phyloP scores from a whole-genome alignment of 2,113 vertebrate genomes.

The Chionis minor region DNA sequence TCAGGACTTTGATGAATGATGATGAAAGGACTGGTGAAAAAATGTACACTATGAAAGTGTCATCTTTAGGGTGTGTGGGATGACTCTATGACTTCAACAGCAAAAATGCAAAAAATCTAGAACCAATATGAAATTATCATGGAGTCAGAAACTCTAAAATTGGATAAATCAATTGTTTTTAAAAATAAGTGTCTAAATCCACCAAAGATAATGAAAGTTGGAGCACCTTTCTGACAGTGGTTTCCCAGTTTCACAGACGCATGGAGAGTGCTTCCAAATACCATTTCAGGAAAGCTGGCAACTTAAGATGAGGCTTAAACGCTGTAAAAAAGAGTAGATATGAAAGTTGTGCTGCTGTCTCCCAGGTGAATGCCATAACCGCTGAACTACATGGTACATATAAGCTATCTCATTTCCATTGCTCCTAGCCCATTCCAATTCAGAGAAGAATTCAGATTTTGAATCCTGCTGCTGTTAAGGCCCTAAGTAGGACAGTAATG shows the following conservation, averaged over 20 bases:
- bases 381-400: not conserved
- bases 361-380: accelerated
- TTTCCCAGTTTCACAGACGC: not conserved
- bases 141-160: not conserved
- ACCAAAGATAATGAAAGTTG: not conserved
- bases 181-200: not conserved
- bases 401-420: not conserved
- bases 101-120: not conserved
- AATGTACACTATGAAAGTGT: not conserved
- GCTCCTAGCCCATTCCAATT: not conserved
- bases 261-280: not conserved
- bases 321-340: not conserved
- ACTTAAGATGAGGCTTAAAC: not conserved
- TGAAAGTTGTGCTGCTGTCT: not conserved
- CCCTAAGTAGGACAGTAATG: not conserved
- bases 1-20: not conserved
- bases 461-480: not conserved
- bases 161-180: not conserved
- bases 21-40: not conserved
- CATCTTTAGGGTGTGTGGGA: not conserved
- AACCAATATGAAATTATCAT: not conserved
- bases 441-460: not conserved
- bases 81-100: not conserved
- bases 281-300: not conserved
- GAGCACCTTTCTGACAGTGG: accelerated